These are phyloP conservation scores for Eristalis arbustorum DNA, from an alignment of 2,888 invertebrate species.

Conservation along the genomic window DNA sequence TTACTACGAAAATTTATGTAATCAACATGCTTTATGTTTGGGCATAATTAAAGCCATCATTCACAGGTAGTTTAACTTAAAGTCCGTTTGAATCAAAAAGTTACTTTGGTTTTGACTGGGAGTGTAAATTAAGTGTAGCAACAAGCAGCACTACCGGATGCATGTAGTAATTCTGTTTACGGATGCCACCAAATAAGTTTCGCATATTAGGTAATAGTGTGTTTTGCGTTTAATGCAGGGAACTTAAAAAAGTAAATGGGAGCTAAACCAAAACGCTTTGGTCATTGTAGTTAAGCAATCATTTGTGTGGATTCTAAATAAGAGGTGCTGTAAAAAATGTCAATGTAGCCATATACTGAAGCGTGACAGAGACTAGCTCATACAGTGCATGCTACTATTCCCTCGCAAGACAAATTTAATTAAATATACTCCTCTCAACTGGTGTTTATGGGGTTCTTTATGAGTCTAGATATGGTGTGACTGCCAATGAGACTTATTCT, in stretches of 20 bases:
- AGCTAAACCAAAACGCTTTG: neutral
- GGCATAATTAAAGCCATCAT: conserved; percentile 43
- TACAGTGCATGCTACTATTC: too few species aligned
- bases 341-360: too few species aligned
- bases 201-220: neutral
- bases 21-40: conserved; percentile 4
- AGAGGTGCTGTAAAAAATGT: too few species aligned
- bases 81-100: neutral
- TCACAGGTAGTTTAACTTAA: conserved; percentile 3
- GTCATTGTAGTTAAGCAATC: too few species aligned
- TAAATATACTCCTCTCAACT: too few species aligned
- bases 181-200: neutral
- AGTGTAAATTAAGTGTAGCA: neutral
- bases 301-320: too few species aligned
- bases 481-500: too few species aligned
- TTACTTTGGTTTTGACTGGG: neutral
- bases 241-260: neutral
- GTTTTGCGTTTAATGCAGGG: neutral
- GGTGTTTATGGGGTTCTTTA: too few species aligned
- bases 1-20: conserved; percentile 4
- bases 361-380: too few species aligned
- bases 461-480: too few species aligned
- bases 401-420: too few species aligned
- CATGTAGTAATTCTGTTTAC: neutral
- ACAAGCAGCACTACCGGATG: neutral